Evolutionary conservation across 2,797 vertebrate genomes (phyloP), one percentile per base, ranked within the genome.

Genomic region (Tokudaia muenninki): DNA sequence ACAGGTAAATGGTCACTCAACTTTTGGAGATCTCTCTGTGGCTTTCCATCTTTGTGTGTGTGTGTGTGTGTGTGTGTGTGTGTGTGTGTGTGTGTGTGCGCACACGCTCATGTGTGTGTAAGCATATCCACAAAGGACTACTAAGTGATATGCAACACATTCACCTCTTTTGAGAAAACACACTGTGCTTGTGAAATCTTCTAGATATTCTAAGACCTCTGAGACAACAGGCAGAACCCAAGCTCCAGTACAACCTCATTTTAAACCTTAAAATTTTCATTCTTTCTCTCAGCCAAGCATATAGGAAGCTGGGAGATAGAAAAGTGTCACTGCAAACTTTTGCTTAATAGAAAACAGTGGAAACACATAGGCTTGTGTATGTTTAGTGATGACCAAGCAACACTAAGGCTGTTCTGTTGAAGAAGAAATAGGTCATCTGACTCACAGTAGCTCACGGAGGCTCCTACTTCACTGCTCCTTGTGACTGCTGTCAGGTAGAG

Each of bases 91-190:
- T 1, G 4, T 34, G 72, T 47, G 81, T 9, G 55, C 57, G 87
- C 8, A 50, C 31, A 3, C 7, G 8, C 21, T 59, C 41, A 67
- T 10, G 57, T 65, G 87, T 12, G 57, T 44, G 10, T 34, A 11
- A 12, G 19, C 29, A 22, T 29, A 47, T 11, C 6, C 11, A 78
- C 17, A 47, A 31, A 91, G 34, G 29, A 87, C 22, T 91, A 77
- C 19, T 63, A n/a, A 95, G 22, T 82, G 2, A 3, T 81, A 14
- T 83, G 4, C 22, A 84, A 93, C 7, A 88, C 80, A 61, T 13
- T 87, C 1, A 75, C 52, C 37, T 59, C 3, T 83, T 92, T 81
- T 82, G 79, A 82, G 80, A 47, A 94, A 95, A 91, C 13, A 79
- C 13, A 0, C 14, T 89, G 13, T 67, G 55, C 52, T 87, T 2